phyloP scores from a whole-genome alignment of 1,140 invertebrate species.

The Calosoma granatense region DNA sequence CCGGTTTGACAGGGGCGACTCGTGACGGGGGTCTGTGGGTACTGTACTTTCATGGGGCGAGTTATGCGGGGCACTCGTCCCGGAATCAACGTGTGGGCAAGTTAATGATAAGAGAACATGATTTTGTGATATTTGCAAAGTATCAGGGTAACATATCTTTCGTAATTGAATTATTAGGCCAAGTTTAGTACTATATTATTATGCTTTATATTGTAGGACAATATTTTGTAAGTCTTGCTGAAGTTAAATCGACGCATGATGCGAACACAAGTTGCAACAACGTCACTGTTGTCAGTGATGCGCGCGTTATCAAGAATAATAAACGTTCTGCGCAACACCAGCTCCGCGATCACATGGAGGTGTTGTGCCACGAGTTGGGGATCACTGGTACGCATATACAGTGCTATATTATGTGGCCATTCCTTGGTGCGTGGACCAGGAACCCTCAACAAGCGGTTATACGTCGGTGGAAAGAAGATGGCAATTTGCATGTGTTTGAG shows the following conservation, averaged over 20 bases:
- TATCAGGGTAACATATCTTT: constrained; percentile 22
- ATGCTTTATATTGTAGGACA: constrained; percentile 19
- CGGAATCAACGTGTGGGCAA: constrained; percentile 29
- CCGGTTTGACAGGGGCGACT: constrained; percentile 14
- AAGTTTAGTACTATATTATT: constrained; percentile 10
- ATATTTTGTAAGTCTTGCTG: constrained; percentile 24
- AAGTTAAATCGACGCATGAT: constrained; percentile 34
- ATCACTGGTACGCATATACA: constrained; percentile 17
- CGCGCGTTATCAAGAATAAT: constrained; percentile 32
- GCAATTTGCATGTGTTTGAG: constrained; percentile 28
- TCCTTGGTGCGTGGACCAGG: constrained; percentile 24
- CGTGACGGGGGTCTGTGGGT: constrained; percentile 23
- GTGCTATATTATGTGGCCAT: constrained; percentile 31
- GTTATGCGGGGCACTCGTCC: constrained; percentile 30
- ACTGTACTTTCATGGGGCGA: constrained; percentile 29
- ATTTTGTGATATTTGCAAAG: constrained; percentile 32
- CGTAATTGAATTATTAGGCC: not conserved
- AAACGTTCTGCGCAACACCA: constrained; percentile 34
- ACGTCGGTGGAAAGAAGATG: constrained; percentile 29
- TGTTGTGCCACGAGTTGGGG: constrained; percentile 18
- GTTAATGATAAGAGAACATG: constrained; percentile 32
- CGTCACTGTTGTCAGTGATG: constrained; percentile 23
- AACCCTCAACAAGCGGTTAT: constrained; percentile 26
- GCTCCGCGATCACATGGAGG: constrained; percentile 30
- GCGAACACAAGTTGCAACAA: constrained; percentile 17